These are phyloP conservation scores for Branchinecta sandiegonensis DNA, from an alignment of 2,888 invertebrate species.

Conservation along the genomic window DNA sequence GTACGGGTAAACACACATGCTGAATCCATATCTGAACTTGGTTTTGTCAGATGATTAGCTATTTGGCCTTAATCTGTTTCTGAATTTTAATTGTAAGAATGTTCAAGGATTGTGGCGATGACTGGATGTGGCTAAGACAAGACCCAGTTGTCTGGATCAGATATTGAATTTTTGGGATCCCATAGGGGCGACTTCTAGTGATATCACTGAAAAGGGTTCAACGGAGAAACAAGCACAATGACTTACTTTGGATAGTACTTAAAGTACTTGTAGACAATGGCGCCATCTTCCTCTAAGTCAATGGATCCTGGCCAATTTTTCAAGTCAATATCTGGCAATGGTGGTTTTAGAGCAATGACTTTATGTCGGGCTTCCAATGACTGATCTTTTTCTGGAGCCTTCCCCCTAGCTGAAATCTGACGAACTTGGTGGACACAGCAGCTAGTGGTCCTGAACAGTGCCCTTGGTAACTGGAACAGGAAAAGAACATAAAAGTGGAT, in stretches of 20 bases:
- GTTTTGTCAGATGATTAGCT: too few relatives aligned
- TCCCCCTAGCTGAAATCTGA: not conserved
- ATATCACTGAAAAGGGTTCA: too few relatives aligned
- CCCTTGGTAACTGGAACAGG: not conserved
- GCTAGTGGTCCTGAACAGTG: not conserved
- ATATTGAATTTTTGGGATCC: too few relatives aligned
- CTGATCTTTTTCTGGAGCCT: not conserved
- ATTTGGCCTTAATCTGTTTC: too few relatives aligned
- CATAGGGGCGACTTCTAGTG: too few relatives aligned
- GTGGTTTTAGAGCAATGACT: constrained; percentile 3
- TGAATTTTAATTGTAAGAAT: too few relatives aligned
- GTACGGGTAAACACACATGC: too few relatives aligned
- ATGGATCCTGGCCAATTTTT: constrained; percentile 1
- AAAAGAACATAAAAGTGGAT: not conserved
- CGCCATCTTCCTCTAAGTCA: constrained; percentile 1
- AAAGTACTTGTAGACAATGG: constrained; percentile 13
- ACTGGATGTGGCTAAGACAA: too few relatives aligned
- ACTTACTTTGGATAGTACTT: constrained; percentile 9
- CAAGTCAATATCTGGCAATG: constrained; percentile 9
- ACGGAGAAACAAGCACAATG: not conserved
- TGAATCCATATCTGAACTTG: too few relatives aligned
- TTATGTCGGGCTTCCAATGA: constrained; percentile 2
- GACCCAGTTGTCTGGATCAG: too few relatives aligned
- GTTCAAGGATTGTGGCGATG: too few relatives aligned
- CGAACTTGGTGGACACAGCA: not conserved